phyloP scores from a whole-genome alignment of 2,797 vertebrate genomes.

The Monodelphis domestica region DNA sequence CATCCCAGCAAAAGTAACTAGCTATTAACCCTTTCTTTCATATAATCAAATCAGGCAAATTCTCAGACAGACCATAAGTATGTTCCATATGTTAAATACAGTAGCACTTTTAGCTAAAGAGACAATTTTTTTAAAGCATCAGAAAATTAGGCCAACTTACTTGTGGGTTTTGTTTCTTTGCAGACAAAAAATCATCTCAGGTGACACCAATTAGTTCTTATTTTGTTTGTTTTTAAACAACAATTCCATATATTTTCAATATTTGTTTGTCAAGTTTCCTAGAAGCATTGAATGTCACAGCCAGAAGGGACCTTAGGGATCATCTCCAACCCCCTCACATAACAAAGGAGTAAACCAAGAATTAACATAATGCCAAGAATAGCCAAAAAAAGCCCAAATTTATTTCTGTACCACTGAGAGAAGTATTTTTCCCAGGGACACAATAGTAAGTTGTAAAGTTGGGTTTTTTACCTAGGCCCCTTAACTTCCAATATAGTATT shows the following conservation, averaged over 20 bases:
- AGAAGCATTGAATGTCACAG: not conserved
- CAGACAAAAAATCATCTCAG: not conserved
- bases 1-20: not conserved
- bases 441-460: not conserved
- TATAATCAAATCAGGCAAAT: not conserved
- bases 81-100: not conserved
- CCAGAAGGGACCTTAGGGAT: not conserved
- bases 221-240: not conserved
- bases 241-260: not conserved
- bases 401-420: not conserved
- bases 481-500: not conserved
- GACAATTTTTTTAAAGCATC: not conserved
- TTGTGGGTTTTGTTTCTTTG: not conserved
- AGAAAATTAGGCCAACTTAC: not conserved
- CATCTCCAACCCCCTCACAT: not conserved
- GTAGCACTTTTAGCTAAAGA: not conserved
- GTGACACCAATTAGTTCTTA: not conserved
- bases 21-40: not conserved
- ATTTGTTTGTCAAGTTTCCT: not conserved
- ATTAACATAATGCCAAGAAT: not conserved
- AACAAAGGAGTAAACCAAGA: not conserved
- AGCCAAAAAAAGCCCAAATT: not conserved
- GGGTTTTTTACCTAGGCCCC: not conserved
- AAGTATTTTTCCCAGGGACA: not conserved
- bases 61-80: not conserved